A percentile compares a stretch with the other conserved stretches of the same genome.
These are phyloP conservation scores for Paragorgia papillata DNA, from an alignment of 92 coral and sea anemone species.

Conservation along the genomic window DNA sequence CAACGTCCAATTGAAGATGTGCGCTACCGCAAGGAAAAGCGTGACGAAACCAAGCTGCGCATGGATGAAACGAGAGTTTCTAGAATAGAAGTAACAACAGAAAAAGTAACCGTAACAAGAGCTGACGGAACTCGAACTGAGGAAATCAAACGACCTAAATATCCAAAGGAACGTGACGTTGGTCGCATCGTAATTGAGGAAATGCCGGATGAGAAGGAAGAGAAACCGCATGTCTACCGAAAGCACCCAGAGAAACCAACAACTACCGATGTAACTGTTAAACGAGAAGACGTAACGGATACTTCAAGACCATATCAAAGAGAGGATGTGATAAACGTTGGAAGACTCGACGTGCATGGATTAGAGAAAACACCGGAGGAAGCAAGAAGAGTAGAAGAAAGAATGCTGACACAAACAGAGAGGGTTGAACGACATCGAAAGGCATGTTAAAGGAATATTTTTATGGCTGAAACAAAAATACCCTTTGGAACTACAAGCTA, in stretches of 20 bases:
- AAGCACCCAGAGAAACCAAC: background rate
- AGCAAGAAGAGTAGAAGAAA: background rate
- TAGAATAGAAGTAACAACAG: background rate
- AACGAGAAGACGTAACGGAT: background rate
- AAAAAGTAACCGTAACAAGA: background rate
- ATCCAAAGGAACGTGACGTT: background rate
- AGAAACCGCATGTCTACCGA: background rate
- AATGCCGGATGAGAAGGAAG: background rate
- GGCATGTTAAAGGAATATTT: background rate
- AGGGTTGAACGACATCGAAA: background rate
- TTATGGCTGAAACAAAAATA: background rate
- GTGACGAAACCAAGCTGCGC: constrained; percentile 13
- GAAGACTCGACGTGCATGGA: background rate
- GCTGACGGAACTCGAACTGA: background rate
- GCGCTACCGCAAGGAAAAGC: constrained; percentile 8
- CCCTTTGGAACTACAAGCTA: background rate
- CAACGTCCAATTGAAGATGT: background rate
- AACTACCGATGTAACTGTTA: background rate
- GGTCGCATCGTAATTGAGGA: constrained; percentile 37
- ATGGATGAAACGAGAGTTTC: background rate
- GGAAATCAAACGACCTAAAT: constrained; percentile 5
- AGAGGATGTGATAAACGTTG: background rate
- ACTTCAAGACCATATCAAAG: background rate
- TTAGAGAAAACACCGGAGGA: background rate
- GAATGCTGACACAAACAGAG: background rate